Evolutionary conservation across 2,888 invertebrate species (phyloP), one percentile per base, ranked within the genome.

Genomic region (Steromphala cineraria): DNA sequence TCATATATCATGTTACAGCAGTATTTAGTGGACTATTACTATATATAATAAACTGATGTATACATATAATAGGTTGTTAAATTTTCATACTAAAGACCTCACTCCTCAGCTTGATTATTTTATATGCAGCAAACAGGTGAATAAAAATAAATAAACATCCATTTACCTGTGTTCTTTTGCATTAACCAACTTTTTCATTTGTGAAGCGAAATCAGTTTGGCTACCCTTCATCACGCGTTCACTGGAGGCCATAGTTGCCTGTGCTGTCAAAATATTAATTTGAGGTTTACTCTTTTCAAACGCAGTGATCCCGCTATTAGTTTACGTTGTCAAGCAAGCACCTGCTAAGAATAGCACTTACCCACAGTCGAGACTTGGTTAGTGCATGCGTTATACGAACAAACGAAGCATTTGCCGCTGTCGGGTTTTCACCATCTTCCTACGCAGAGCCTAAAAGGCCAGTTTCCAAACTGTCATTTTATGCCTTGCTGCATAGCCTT

Each of bases 121-220:
- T n/a, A n/a, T n/a, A n/a, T n/a, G n/a, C n/a, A n/a, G n/a, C n/a
- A n/a, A n/a, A n/a, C n/a, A n/a, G n/a, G n/a, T 36, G 7, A 36
- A 36, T 2, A 7, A 36, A 36, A 36, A 36, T 36, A 4, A 36
- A 36, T 4, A 36, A n/a, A 36, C 2, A 36, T 36, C 4, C 4
- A 36, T 85, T 62, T 80, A 92, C 92, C 92, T 91, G 86, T 90
- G 89, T 71, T 92, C 92, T 85, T 90, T 91, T 82, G 86, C 90
- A 78, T 92, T 92, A 15, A 92, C 87, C 53, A 92, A 79, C 79
- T 90, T 90, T 83, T 91, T 92, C 92, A 92, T 92, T 80, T 92
- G 90, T 31, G 84, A 71, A 4, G 92, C 92, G 82, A 91, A 91
- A 19, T 88, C 88, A n/a, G 86, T 75, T 0, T 88, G 83, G 67